Base-by-base conservation (phyloP, 2,888 invertebrate species). In the Frankliniella intonsa region DNA sequence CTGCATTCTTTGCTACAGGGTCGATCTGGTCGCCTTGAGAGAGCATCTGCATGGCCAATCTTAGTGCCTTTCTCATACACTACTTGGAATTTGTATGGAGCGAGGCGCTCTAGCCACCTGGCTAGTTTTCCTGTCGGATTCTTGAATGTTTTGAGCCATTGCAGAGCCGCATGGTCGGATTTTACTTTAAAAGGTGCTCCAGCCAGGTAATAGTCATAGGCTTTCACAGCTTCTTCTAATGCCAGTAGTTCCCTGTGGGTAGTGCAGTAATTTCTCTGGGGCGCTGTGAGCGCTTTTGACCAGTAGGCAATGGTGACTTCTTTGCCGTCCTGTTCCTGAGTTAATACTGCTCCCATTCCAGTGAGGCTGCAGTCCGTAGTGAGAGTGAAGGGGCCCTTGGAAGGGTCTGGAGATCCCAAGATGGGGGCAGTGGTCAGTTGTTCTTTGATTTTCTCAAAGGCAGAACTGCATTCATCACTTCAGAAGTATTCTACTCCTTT, bases 401-500 rank as follows among this genome's bases (percentile, higher is more conserved):
- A 22, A 10, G 80, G n/a, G 50, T 82, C 80, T 25, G 82, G 82
- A 0, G 50, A n/a, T 10, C 76, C 50, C 22, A 82, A 27, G 14
- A 82, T 80, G 8, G 82, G 82, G 5, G 82, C 50, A 19, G 19
- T 8, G 5, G 50, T 50, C 17, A 82, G 14, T 10, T 50, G 19
- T 17, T 80, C 19, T 38, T 80, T 82, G 14, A 82, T 80, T 0
- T 14, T 27, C 3, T 81, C 50, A 38, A 83, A 83, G 1, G 83
- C 82, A 5, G 11, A 79, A n/a, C 76, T 50, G 27, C 79, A 81
- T 25, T 82, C 62, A 9, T 69, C n/a, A 10, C 80, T 80, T 82
- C 83, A 83, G 3, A 27, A 8, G 50, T 81, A 82, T 8, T 65
- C n/a, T 12, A 65, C 80, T 50, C 50, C 49, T 38, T 82, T 83